These are phyloP conservation scores for Sebastes iracundus DNA, from an alignment of 2,797 vertebrate genomes.

Conservation along the genomic window DNA sequence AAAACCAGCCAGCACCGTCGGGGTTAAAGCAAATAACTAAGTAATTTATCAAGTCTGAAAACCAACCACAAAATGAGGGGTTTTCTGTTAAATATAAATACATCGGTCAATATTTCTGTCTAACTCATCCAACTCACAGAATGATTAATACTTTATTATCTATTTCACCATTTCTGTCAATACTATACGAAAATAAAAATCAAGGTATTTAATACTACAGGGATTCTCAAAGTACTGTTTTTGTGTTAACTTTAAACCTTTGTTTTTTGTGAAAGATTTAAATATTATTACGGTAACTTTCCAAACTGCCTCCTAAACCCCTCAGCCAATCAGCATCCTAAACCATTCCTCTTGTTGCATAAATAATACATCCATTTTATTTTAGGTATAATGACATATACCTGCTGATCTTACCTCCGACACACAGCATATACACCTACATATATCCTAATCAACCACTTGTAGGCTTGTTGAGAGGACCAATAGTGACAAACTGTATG, in stretches of 20 bases:
- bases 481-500: background rate
- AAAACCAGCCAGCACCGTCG: slow-evolving; percentile 34
- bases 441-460: background rate
- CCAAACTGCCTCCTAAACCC: background rate
- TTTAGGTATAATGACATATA: background rate
- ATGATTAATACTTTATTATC: background rate
- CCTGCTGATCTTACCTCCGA: background rate
- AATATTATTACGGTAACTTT: slow-evolving; percentile 6
- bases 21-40: slow-evolving; percentile 35
- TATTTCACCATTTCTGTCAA: background rate
- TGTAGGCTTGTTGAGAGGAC: slow-evolving; percentile 1
- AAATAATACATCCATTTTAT: background rate
- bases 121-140: background rate
- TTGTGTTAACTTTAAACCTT: background rate
- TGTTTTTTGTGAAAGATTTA: background rate
- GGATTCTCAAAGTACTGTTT: background rate
- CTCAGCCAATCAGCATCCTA: background rate
- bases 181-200: slow-evolving; percentile 44
- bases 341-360: slow-evolving; percentile 4
- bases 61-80: background rate
- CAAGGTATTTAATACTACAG: background rate
- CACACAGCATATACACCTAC: background rate
- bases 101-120: background rate
- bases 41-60: slow-evolving; percentile 12
- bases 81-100: slow-evolving; percentile 24